Evolutionary conservation across 2,888 invertebrate species (phyloP).

Genomic region (Diplazon laetatorius): DNA sequence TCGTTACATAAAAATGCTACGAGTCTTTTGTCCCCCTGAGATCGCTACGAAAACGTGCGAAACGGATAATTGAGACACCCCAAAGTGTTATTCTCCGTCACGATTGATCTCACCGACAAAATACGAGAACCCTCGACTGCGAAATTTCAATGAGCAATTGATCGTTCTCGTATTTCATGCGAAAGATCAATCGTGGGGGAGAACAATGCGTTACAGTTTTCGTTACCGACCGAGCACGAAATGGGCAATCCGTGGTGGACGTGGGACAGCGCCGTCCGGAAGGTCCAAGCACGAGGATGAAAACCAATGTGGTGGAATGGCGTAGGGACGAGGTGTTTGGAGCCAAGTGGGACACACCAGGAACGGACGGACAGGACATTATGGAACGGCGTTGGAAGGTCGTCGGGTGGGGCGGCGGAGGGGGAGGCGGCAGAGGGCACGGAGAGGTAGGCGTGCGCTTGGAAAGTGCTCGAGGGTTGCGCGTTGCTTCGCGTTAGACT

Average conservation of each 20-base stretch:
- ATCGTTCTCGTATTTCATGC: too few species aligned
- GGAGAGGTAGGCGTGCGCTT: slow-evolving; percentile 37
- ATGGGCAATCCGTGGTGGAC: not conserved
- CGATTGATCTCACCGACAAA: too few species aligned
- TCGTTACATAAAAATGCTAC: too few species aligned
- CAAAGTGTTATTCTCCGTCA: too few species aligned
- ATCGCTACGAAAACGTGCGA: too few species aligned
- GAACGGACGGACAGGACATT: slow-evolving; percentile 7
- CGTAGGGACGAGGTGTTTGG: slow-evolving; percentile 30
- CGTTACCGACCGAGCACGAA: too few species aligned
- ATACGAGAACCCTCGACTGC: too few species aligned
- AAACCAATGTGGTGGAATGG: not conserved
- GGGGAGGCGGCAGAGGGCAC: slow-evolving; percentile 25
- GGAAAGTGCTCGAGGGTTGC: slow-evolving; percentile 69
- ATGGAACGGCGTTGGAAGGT: slow-evolving; percentile 51
- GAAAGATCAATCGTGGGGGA: not conserved
- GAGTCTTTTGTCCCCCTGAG: too few species aligned
- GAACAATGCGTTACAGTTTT: not conserved
- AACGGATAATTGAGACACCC: too few species aligned
- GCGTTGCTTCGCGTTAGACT: slow-evolving; percentile 74
- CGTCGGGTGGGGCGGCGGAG: slow-evolving; percentile 1
- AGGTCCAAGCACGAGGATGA: not conserved
- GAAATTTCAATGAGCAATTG: too few species aligned
- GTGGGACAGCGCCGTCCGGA: not conserved
- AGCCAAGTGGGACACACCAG: slow-evolving; percentile 11